A percentile compares a stretch with the other conserved stretches of the same genome.
Evolutionary conservation across 2,797 vertebrate genomes (phyloP).

Genomic region (Lepidocolaptes lacrymiger): DNA sequence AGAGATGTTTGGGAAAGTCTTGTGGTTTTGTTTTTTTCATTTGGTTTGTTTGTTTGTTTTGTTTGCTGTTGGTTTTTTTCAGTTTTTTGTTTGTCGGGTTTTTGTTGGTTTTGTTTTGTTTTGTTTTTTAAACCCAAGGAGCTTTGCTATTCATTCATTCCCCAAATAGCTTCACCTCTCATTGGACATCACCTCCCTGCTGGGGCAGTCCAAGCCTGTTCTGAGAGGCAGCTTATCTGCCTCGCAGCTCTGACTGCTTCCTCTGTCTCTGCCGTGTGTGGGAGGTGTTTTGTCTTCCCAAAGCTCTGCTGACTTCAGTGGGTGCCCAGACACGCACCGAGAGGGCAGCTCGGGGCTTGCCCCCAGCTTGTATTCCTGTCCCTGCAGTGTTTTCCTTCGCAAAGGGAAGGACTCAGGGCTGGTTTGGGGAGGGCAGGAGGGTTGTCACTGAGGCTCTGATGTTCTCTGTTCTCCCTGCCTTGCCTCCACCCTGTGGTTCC

Average conservation of each 20-base stretch:
- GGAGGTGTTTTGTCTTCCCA: constrained; percentile 74
- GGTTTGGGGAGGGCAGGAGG: neutral
- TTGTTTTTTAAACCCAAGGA: neutral
- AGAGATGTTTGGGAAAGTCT: constrained; percentile 14
- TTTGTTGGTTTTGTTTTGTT: fast-evolving
- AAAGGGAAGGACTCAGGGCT: neutral
- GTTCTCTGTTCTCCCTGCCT: neutral
- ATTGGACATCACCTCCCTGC: constrained; percentile 45
- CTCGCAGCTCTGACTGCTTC: constrained; percentile 60
- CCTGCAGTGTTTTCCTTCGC: constrained; percentile 4
- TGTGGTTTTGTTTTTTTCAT: neutral
- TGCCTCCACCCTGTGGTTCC: neutral
- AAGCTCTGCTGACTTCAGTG: constrained; percentile 71
- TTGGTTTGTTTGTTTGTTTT: neutral
- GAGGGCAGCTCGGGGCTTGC: constrained; percentile 20
- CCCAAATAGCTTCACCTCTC: constrained; percentile 48
- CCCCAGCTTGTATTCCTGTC: constrained; percentile 1
- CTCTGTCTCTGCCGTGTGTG: constrained; percentile 67
- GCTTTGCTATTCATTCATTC: constrained; percentile 53
- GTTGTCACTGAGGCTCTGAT: neutral
- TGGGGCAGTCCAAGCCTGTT: constrained; percentile 63
- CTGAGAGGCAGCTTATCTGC: constrained; percentile 65
- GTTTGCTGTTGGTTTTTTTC: neutral
- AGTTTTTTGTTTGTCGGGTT: neutral
- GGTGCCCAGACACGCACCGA: constrained; percentile 62